Conservation (phyloP, 2,888 invertebrate species). For the Tenodera sinensis region DNA sequence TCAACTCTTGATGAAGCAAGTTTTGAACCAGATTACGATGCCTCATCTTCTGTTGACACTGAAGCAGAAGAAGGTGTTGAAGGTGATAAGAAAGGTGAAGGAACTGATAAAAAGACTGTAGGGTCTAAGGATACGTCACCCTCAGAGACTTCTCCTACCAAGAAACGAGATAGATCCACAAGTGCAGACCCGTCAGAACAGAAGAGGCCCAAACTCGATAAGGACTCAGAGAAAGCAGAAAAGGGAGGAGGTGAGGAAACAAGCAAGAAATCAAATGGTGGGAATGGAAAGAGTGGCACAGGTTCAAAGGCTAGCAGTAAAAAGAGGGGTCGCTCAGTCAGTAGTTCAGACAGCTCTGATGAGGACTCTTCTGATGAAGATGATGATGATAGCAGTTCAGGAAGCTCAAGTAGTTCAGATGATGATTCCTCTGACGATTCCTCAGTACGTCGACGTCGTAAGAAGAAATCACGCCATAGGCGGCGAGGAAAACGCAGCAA, state of each 20-base stretch:
- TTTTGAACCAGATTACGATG: conserved; percentile 73
- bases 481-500: conserved; percentile 22
- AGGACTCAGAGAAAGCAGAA: conserved; percentile 39
- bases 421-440: conserved; percentile 24
- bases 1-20: conserved; percentile 67
- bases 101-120: conserved; percentile 15
- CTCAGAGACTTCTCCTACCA: conserved; percentile 33
- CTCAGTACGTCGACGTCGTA: conserved; percentile 17
- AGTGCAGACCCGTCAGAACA: conserved; percentile 33
- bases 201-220: conserved; percentile 18
- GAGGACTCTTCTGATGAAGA: conserved; percentile 21
- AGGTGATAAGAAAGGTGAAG: conserved; percentile 11
- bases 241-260: conserved; percentile 41
- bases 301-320: conserved; percentile 46
- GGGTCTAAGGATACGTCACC: conserved; percentile 38
- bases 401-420: conserved; percentile 38
- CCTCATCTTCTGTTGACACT: conserved; percentile 57
- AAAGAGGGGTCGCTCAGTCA: conserved; percentile 47
- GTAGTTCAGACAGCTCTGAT: conserved; percentile 17
- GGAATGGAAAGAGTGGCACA: background rate
- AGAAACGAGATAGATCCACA: conserved; percentile 30
- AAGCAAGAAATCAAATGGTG: conserved; percentile 44
- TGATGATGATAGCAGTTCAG: conserved; percentile 44
- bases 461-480: conserved; percentile 11
- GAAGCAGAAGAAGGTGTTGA: conserved; percentile 48